Evolutionary conservation across 2,888 invertebrate genomes (phyloP), one percentile per base, ranked within the genome.

Genomic region (Plebejus anna): DNA sequence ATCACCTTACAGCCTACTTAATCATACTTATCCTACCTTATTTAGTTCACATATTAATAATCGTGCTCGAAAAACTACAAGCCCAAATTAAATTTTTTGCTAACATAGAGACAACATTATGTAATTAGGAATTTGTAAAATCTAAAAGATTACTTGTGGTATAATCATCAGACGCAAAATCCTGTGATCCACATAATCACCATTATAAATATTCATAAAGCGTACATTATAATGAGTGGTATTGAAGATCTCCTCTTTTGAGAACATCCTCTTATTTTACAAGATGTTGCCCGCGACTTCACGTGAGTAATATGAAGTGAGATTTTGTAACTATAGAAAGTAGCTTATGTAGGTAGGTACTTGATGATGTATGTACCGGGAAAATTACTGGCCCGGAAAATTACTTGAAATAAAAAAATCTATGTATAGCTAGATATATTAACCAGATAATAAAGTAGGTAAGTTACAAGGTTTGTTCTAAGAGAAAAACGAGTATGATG

Each of bases 171-270:
- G 28, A 61, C 7, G 59, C 22, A 59, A 61, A 28, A 6, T 22
- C 28, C 61, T 61, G 61, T 61, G 11, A 61, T 61, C 61, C 61
- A 61, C 61, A 61, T 61, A 61, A 61, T 61, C 11, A 61, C 28
- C 28, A 28, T 28, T 61, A 59, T 61, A 28, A 61, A 61, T 61
- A 28, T 61, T 61, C 61, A 61, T 61, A 11, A 11, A 61, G 61
- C 61, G 22, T 61, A 61, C 22, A 61, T 61, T 28, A 7, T 11
- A 11, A 61, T 28, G 28, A 61, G 4, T 28, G 28, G 11, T 61
- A 61, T 61, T 11, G 61, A 28, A 61, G 61, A 61, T 61, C 28
- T 61, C 0, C 59, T 22, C 61, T 61, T 61, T 3, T 1, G 7
- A 28, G 28, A 61, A 28, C 9, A 28, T 61, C 4, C 28, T 22